Percentiles rank a stretch among this genome's conserved stretches.
Conservation (phyloP, 2,797 vertebrate species). For the Champsocephalus gunnari region DNA sequence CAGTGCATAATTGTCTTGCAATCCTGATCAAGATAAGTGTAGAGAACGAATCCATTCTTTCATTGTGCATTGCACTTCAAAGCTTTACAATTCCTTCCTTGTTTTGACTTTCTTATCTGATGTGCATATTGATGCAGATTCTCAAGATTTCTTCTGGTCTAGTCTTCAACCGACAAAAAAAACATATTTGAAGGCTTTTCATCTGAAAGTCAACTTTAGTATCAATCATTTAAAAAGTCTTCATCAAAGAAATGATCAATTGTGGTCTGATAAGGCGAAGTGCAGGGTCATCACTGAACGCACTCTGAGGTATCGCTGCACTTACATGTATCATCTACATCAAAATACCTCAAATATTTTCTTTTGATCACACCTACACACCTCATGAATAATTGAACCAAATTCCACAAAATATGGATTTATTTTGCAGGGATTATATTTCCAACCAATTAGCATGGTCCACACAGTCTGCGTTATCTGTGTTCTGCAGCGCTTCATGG, state of each 20-base stretch:
- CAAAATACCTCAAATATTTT: not conserved
- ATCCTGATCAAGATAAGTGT: not conserved
- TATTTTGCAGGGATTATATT: not conserved
- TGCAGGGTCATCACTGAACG: constrained; percentile 22
- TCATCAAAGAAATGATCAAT: constrained; percentile 12
- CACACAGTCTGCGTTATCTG: not conserved
- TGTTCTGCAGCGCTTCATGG: constrained; percentile 4
- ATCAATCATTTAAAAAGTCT: constrained; percentile 36
- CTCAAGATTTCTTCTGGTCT: not conserved
- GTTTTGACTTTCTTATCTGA: constrained; percentile 12
- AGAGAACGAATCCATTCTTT: not conserved
- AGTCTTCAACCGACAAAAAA: not conserved
- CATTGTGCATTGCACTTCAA: not conserved
- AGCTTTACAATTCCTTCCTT: not conserved
- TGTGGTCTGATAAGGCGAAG: constrained; percentile 1
- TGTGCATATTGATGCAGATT: constrained; percentile 3
- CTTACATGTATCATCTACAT: not conserved
- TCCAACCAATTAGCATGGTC: constrained; percentile 1
- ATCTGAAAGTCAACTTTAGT: constrained; percentile 11
- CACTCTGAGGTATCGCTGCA: not conserved
- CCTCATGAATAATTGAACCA: constrained; percentile 20
- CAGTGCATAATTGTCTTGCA: too few relatives aligned
- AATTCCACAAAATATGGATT: not conserved
- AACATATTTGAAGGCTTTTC: constrained; percentile 12
- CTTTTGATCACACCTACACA: constrained; percentile 9